Evolutionary conservation across 2,113 vertebrate species (phyloP).

Genomic region (Neogale vison): DNA sequence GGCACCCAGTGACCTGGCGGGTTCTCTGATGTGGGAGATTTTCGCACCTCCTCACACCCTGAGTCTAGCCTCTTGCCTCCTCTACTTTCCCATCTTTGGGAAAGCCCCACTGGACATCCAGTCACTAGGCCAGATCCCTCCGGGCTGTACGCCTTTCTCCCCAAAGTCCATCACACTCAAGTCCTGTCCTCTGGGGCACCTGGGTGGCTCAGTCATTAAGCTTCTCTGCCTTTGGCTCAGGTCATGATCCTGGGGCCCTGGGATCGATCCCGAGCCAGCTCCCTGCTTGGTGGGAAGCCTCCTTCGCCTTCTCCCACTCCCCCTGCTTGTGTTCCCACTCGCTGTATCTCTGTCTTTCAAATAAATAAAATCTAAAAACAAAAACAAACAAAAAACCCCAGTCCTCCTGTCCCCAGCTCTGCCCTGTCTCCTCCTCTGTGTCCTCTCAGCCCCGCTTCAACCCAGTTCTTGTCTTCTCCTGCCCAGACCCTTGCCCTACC

Average conservation of each 20-base stretch:
- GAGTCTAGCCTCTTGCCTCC: not conserved
- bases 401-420: not conserved
- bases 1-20: accelerated
- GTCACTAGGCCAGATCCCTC: not conserved
- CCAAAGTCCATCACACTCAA: not conserved
- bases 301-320: too few species aligned
- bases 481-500: not conserved
- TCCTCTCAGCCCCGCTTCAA: not conserved
- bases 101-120: not conserved
- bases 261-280: too few species aligned
- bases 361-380: too few species aligned
- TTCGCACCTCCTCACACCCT: not conserved
- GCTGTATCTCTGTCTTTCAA: too few species aligned
- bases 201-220: too few species aligned
- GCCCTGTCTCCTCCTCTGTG: not conserved
- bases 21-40: not conserved
- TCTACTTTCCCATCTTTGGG: not conserved
- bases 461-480: not conserved
- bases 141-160: not conserved
- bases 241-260: too few species aligned
- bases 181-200: not conserved
- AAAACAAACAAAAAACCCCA: too few species aligned
- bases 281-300: too few species aligned
- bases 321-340: too few species aligned
- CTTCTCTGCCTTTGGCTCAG: too few species aligned